A percentile compares a stretch with the other conserved stretches of the same genome.
Evolutionary conservation across 2,113 vertebrate genomes (phyloP).

Genomic region (Euleptes europaea): DNA sequence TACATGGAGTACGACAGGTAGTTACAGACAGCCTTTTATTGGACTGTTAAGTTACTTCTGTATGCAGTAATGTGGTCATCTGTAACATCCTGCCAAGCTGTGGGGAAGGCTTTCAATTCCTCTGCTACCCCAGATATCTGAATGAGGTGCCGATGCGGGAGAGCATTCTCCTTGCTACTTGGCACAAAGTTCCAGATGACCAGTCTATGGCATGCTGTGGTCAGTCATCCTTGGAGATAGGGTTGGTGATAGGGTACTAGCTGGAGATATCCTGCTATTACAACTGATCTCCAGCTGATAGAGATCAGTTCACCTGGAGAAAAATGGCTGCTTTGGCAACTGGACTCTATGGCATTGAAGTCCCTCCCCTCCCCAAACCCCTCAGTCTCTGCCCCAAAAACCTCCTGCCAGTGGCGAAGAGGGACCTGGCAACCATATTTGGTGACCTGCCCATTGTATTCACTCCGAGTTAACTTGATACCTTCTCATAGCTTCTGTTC

Average conservation of each 20-base stretch:
- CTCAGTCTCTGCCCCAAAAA: too few species aligned
- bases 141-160: background rate
- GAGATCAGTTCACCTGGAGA: too few species aligned
- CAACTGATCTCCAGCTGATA: too few species aligned
- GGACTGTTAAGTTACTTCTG: background rate
- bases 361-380: too few species aligned
- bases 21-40: background rate
- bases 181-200: background rate
- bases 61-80: background rate
- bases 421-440: too few species aligned
- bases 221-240: background rate
- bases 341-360: too few species aligned
- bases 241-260: too few species aligned
- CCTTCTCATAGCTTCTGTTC: background rate
- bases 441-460: background rate
- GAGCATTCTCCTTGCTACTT: background rate
- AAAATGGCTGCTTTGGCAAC: too few species aligned
- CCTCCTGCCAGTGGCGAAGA: too few species aligned
- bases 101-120: background rate
- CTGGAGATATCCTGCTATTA: too few species aligned
- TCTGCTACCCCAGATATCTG: background rate
- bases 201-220: background rate
- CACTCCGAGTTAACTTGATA: background rate
- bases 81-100: background rate
- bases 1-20: background rate